phyloP scores from a whole-genome alignment of 2,113 vertebrate genomes.

The Hippoglossus stenolepis region DNA sequence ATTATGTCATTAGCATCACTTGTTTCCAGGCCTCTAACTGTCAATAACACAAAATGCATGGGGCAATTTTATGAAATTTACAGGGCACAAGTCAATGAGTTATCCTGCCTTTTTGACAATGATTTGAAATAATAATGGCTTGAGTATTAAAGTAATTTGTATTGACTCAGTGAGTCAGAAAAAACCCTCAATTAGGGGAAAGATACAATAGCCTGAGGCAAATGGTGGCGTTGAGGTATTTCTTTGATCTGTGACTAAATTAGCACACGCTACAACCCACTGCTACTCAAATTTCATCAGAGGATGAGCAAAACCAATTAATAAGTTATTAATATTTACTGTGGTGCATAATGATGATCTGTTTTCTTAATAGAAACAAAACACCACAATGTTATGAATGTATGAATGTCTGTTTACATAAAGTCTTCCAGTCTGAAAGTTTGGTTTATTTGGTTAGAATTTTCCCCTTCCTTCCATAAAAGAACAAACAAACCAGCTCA shows the following conservation, averaged over 20 bases:
- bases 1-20: slow-evolving; percentile 80
- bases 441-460: slow-evolving; percentile 28
- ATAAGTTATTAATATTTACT: slow-evolving; percentile 62
- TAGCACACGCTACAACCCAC: slow-evolving; percentile 42
- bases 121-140: slow-evolving; percentile 74
- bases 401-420: slow-evolving; percentile 58
- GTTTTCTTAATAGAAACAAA: slow-evolving; percentile 74
- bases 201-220: slow-evolving; percentile 68
- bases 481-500: slow-evolving; percentile 25
- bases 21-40: slow-evolving; percentile 72
- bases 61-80: slow-evolving; percentile 75
- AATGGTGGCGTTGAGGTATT: slow-evolving; percentile 52
- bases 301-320: slow-evolving; percentile 58
- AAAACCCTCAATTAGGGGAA: slow-evolving; percentile 68
- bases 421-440: slow-evolving; percentile 3
- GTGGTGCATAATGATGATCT: slow-evolving; percentile 58
- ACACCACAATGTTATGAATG: slow-evolving; percentile 58
- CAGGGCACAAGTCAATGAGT: slow-evolving; percentile 73
- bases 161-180: slow-evolving; percentile 72
- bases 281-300: slow-evolving; percentile 72
- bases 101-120: slow-evolving; percentile 74
- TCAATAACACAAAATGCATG: slow-evolving; percentile 82
- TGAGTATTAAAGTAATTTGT: slow-evolving; percentile 81
- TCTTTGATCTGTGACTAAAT: slow-evolving; percentile 70
- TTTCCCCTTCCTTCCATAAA: slow-evolving; percentile 26